Conservation (phyloP, 2,113 vertebrate species). For the Illadopsis cleaveri region DNA sequence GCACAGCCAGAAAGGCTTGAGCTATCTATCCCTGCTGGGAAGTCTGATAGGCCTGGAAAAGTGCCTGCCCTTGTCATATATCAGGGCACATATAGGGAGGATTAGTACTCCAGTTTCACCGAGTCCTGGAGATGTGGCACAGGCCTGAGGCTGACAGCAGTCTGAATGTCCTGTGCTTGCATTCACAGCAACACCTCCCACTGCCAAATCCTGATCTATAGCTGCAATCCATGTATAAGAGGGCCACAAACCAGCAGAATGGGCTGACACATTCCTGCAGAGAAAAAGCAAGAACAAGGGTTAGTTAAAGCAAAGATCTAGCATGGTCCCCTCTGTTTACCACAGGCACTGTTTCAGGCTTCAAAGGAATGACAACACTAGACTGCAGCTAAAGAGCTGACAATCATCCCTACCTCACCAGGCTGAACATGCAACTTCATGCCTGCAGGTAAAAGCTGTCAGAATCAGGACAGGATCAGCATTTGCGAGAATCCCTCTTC, state of each 20-base stretch:
- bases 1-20: background rate
- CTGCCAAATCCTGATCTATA: background rate
- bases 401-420: background rate
- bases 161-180: background rate
- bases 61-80: background rate
- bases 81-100: background rate
- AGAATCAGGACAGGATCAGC: background rate
- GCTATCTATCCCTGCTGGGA: background rate
- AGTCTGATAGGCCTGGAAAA: background rate
- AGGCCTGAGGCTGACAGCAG: background rate
- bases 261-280: background rate
- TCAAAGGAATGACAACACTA: background rate
- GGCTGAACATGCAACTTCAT: background rate
- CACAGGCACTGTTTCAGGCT: background rate
- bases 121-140: background rate
- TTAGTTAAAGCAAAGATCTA: background rate
- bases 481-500: background rate
- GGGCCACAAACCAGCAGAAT: background rate
- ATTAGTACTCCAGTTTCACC: background rate
- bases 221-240: background rate
- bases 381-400: background rate
- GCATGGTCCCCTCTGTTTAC: background rate
- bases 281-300: background rate
- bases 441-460: background rate
- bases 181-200: background rate